phyloP scores from a whole-genome alignment of 1,140 invertebrate genomes.

The Pogonognathellus flavescens region DNA sequence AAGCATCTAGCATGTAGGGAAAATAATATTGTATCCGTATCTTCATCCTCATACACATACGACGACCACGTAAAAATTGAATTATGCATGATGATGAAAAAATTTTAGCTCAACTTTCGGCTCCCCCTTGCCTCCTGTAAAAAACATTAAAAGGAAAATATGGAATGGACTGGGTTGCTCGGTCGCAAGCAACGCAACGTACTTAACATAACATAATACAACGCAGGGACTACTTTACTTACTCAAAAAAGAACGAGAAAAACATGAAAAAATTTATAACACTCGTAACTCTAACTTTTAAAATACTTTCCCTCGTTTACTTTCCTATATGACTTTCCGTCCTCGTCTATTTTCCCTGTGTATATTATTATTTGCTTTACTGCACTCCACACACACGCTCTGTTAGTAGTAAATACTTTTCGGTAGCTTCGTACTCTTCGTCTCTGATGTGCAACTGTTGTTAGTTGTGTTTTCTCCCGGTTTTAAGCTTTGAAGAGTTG shows the following conservation, averaged over 20 bases:
- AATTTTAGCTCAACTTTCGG: slow-evolving; percentile 14
- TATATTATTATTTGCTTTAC: neutral
- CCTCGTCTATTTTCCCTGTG: neutral
- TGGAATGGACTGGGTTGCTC: slow-evolving; percentile 5
- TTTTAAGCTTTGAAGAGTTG: too few relatives aligned
- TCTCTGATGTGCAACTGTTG: too few relatives aligned
- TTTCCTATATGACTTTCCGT: neutral
- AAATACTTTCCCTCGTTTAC: slow-evolving; percentile 36
- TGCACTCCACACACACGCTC: too few relatives aligned
- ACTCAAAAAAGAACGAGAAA: neutral
- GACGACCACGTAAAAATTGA: slow-evolving; percentile 46
- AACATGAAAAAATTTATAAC: slow-evolving; percentile 53
- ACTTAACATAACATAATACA: neutral
- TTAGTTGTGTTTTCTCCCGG: too few relatives aligned
- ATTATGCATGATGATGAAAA: slow-evolving; percentile 56
- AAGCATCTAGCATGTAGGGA: neutral
- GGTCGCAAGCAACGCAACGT: too few relatives aligned
- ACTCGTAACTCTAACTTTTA: slow-evolving; percentile 45
- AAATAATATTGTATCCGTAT: neutral
- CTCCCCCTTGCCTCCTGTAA: slow-evolving; percentile 35
- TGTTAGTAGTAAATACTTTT: too few relatives aligned
- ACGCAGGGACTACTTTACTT: neutral
- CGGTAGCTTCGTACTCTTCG: too few relatives aligned
- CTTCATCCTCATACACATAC: neutral
- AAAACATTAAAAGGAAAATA: slow-evolving; percentile 53